These are phyloP conservation scores for Entosphenus tridentatus DNA, from an alignment of 2,113 vertebrate species.

Conservation along the genomic window DNA sequence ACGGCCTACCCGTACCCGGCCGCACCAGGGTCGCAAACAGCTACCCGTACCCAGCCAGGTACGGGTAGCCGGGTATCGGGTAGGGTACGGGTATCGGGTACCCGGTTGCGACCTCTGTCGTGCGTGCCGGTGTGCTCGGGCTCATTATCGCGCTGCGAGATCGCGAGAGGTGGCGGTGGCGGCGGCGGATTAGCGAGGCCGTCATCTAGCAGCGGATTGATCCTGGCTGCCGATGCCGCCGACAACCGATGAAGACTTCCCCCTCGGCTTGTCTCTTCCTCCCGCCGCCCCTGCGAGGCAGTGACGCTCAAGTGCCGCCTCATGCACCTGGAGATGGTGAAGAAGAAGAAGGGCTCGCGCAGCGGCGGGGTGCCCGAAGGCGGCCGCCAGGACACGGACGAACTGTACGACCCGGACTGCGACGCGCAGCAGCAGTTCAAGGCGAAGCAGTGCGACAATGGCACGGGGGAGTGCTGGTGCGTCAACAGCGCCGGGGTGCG, in stretches of 20 bases:
- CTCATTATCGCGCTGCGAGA: neutral
- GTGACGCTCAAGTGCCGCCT: slow-evolving; percentile 60
- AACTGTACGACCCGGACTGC: slow-evolving; percentile 64
- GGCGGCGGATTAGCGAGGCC: neutral
- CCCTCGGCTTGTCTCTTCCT: neutral
- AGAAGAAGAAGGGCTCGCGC: neutral
- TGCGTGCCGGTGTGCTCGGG: neutral
- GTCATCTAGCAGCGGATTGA: neutral
- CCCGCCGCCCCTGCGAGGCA: slow-evolving; percentile 15
- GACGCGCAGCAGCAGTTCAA: slow-evolving; percentile 36
- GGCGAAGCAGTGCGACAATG: slow-evolving; percentile 52
- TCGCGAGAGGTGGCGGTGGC: rapidly evolving
- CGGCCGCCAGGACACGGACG: slow-evolving; percentile 58
- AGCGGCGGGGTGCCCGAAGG: slow-evolving; percentile 25
- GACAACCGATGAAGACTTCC: neutral
- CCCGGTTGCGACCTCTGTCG: too few relatives aligned
- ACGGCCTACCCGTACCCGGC: too few relatives aligned
- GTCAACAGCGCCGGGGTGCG: slow-evolving; percentile 77
- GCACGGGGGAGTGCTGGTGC: slow-evolving; percentile 59
- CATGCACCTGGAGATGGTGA: slow-evolving; percentile 55
- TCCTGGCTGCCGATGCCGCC: neutral
- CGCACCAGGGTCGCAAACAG: too few relatives aligned
- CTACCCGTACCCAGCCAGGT: too few relatives aligned
- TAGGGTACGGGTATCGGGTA: too few relatives aligned
- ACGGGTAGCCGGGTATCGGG: too few relatives aligned